These are phyloP conservation scores for Diloba caeruleocephala DNA, from an alignment of 2,888 invertebrate species.

Conservation along the genomic window DNA sequence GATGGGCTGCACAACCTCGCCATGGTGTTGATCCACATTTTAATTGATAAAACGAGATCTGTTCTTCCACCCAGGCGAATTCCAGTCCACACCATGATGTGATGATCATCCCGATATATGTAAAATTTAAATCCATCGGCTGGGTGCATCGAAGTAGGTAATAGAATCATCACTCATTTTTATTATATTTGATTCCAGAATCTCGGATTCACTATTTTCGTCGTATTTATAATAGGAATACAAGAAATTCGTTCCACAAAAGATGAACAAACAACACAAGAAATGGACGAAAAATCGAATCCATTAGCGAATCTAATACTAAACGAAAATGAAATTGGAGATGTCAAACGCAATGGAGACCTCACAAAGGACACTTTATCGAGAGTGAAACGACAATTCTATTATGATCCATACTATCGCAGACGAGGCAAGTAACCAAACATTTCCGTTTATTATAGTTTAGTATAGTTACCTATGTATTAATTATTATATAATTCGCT, in stretches of 20 bases:
- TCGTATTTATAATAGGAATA: slow-evolving; percentile 47
- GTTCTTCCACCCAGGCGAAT: no score
- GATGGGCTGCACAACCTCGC: no score
- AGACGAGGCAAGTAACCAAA: slow-evolving; percentile 53
- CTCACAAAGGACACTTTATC: slow-evolving; percentile 47
- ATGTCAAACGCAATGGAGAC: slow-evolving; percentile 45
- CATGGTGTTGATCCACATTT: no score
- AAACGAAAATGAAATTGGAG: slow-evolving; percentile 56
- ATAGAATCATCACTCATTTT: slow-evolving; percentile 30
- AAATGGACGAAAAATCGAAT: slow-evolving; percentile 53
- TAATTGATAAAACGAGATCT: no score
- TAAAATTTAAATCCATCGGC: slow-evolving; percentile 34
- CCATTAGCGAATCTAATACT: slow-evolving; percentile 60
- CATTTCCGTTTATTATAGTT: neutral
- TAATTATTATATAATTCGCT: neutral
- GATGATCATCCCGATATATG: slow-evolving; percentile 6
- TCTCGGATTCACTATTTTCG: slow-evolving; percentile 29
- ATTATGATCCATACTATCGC: slow-evolving; percentile 52
- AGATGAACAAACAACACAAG: slow-evolving; percentile 36
- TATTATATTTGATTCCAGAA: slow-evolving; percentile 55
- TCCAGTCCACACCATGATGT: no score
- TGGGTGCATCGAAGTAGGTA: slow-evolving; percentile 22
- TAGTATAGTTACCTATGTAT: neutral
- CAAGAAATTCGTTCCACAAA: slow-evolving; percentile 45
- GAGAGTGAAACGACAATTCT: slow-evolving; percentile 66